phyloP scores from a whole-genome alignment of 2,797 vertebrate genomes.

The Tarsius wallacei region DNA sequence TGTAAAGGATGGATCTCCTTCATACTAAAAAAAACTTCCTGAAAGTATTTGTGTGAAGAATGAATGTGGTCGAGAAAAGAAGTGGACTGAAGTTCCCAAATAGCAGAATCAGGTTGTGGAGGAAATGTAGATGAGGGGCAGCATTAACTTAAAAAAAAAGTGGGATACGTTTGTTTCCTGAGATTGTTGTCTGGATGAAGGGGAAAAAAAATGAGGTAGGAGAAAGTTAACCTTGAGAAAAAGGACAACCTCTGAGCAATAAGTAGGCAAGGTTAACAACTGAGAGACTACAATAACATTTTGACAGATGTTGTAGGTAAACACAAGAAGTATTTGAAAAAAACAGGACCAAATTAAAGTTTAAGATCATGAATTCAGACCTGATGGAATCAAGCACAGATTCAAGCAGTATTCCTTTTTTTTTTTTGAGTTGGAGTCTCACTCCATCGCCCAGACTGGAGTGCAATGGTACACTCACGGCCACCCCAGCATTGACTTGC shows the following conservation, averaged over 20 bases:
- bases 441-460: no score
- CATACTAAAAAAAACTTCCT: neutral
- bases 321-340: conserved; percentile 12
- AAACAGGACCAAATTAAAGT: conserved; percentile 39
- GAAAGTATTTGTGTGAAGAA: conserved; percentile 33
- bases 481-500: no score
- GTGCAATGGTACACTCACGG: no score
- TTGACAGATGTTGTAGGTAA: neutral
- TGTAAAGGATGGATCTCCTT: neutral
- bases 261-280: conserved; percentile 29
- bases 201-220: neutral
- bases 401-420: no score
- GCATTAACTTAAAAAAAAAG: neutral
- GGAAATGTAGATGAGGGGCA: neutral
- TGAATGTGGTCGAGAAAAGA: conserved; percentile 1
- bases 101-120: neutral
- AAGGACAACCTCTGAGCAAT: conserved; percentile 50
- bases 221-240: neutral
- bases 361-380: conserved; percentile 17
- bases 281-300: conserved; percentile 45
- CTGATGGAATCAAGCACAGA: neutral
- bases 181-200: conserved; percentile 12
- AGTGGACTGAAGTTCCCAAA: neutral
- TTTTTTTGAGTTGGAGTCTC: no score
- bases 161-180: neutral